Base-by-base conservation (phyloP, 2,888 invertebrate genomes). In the Hylaea fasciaria region DNA sequence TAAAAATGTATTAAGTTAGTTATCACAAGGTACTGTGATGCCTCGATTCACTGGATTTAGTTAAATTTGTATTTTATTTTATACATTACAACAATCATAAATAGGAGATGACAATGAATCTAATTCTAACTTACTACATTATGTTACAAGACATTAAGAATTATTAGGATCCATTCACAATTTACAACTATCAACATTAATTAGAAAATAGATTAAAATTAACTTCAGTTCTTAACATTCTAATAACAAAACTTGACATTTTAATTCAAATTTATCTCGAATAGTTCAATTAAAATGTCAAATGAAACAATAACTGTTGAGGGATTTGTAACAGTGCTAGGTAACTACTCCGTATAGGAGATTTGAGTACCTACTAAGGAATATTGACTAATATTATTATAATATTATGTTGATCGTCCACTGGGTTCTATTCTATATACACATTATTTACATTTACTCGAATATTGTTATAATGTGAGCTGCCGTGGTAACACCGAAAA, bases 81-180 rank as follows among this genome's bases (percentile, higher is more conserved):
- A 61, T 70, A 62, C 10, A 56, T 68, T 75, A 76, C 69, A 77
- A 77, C 71, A 72, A 72, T 74, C 75, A 82, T 77, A 76, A 77
- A 77, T 77, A 74, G 5, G 22, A 50, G 46, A 69, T 74, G 72
- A 78, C 78, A 72, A 77, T 73, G 72, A 69, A 66, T 57, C 71
- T 74, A 71, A 64, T 65, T 55, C 69, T 77, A 81, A 54, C 71
- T 77, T 81, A 81, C 44, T 32, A 64, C 63, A n/a, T n/a, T 77
- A 79, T 77, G 49, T 77, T 82, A 82, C 68, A 82, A 79, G 77
- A 81, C 76, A 85, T 86, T 87, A 87, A 71, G 76, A 72, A 77
- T 80, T 89, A 90, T 80, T 90, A 90, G 90, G 89, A 90, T 88
- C 80, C 87, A 81, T 86, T 89, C 83, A 83, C 80, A 83, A 86